Conservation (phyloP, 2,113 vertebrate genomes). For the Naja naja region DNA sequence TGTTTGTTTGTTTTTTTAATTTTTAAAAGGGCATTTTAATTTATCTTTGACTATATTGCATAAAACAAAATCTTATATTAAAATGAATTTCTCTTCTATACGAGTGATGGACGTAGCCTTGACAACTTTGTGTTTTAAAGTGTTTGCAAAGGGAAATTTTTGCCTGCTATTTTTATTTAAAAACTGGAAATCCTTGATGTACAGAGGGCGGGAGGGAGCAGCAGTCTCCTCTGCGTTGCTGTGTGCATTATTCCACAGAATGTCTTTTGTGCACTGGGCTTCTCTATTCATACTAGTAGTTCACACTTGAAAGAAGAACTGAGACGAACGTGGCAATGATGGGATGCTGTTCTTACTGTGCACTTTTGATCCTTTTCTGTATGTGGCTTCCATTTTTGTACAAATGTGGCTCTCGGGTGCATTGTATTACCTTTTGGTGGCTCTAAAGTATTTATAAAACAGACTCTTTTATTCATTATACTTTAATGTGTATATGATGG, state of each 20-base stretch:
- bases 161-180: slow-evolving; percentile 28
- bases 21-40: slow-evolving; percentile 55
- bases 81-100: slow-evolving; percentile 42
- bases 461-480: slow-evolving; percentile 58
- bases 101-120: slow-evolving; percentile 14
- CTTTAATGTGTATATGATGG: slow-evolving; percentile 76
- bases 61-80: slow-evolving; percentile 35
- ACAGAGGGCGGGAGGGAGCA: slow-evolving; percentile 28
- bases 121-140: slow-evolving; percentile 28
- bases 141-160: slow-evolving; percentile 59
- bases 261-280: slow-evolving; percentile 52
- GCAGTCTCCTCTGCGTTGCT: slow-evolving; percentile 44
- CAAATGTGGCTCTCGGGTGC: slow-evolving; percentile 67
- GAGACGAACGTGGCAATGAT: slow-evolving; percentile 64
- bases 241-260: slow-evolving; percentile 54
- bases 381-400: slow-evolving; percentile 74
- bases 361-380: slow-evolving; percentile 73
- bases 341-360: slow-evolving; percentile 73
- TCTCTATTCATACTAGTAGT: slow-evolving; percentile 48
- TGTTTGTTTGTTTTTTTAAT: background rate
- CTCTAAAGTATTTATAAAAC: slow-evolving; percentile 72
- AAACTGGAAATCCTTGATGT: slow-evolving; percentile 69
- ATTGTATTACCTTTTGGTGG: slow-evolving; percentile 60
- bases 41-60: slow-evolving; percentile 58
- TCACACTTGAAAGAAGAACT: slow-evolving; percentile 67